phyloP scores from a whole-genome alignment of 2,113 vertebrate species.

The Camelus dromedarius region DNA sequence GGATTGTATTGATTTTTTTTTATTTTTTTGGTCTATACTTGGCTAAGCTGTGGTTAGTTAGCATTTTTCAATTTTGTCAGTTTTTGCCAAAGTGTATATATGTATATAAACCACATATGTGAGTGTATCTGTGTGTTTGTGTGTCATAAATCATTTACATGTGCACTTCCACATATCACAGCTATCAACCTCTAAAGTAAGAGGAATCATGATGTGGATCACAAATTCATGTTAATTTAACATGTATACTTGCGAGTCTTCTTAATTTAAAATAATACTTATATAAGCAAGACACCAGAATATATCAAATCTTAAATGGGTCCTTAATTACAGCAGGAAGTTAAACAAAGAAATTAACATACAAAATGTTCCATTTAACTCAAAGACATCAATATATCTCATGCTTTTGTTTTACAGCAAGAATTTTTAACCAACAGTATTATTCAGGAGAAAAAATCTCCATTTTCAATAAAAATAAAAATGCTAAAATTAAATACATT shows the following conservation, averaged over 20 bases:
- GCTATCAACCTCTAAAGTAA: background rate
- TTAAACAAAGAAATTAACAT: slow-evolving; percentile 80
- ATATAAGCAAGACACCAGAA: slow-evolving; percentile 12
- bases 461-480: slow-evolving; percentile 86
- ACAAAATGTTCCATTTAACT: slow-evolving; percentile 69
- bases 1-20: background rate
- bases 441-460: slow-evolving; percentile 78
- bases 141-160: background rate
- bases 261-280: slow-evolving; percentile 67
- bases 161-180: background rate
- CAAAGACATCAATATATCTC: slow-evolving; percentile 63
- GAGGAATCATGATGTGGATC: background rate
- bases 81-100: background rate
- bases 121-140: background rate
- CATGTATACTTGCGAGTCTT: slow-evolving; percentile 42
- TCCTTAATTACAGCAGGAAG: slow-evolving; percentile 81
- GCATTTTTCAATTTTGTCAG: background rate
- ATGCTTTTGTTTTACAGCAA: slow-evolving; percentile 55
- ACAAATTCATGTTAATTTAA: slow-evolving; percentile 52
- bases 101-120: background rate
- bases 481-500: slow-evolving; percentile 86
- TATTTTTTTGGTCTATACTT: background rate
- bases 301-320: slow-evolving; percentile 64
- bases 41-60: background rate
- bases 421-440: slow-evolving; percentile 45